Conservation (phyloP, 2,888 invertebrate genomes). For the Tetragonula carbonaria region DNA sequence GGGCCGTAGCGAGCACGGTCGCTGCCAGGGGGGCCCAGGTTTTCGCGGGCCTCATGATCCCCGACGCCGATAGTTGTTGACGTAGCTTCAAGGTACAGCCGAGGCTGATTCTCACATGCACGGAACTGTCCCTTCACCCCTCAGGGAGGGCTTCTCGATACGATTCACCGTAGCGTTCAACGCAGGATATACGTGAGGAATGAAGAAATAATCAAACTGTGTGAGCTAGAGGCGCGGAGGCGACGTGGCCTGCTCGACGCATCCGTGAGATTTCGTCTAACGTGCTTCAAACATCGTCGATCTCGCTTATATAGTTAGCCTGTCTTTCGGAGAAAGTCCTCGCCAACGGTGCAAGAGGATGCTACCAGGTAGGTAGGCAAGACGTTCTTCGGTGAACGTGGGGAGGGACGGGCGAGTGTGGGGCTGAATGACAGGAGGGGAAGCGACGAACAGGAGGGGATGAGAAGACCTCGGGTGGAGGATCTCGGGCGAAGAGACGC, state of each 20-base stretch:
- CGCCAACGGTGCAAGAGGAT: conserved; percentile 74
- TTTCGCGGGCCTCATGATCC: conserved; percentile 76
- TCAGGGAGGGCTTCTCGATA: conserved; percentile 8
- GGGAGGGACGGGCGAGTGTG: conserved; percentile 33
- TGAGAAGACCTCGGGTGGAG: conserved; percentile 31
- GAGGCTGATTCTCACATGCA: conserved; percentile 62
- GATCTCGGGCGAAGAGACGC: conserved; percentile 32
- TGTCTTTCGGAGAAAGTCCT: conserved; percentile 84
- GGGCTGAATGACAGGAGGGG: conserved; percentile 26
- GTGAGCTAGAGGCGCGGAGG: conserved; percentile 49
- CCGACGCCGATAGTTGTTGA: conserved; percentile 27
- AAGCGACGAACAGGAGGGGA: conserved; percentile 40
- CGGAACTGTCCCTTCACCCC: conserved; percentile 51
- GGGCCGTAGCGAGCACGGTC: conserved; percentile 75
- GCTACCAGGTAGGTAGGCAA: conserved; percentile 70
- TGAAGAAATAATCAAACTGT: background rate
- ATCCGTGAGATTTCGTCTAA: conserved; percentile 82
- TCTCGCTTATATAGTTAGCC: conserved; percentile 83
- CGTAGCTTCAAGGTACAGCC: conserved; percentile 23
- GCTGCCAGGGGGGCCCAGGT: conserved; percentile 78
- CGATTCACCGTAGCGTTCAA: conserved; percentile 15
- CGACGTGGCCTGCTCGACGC: conserved; percentile 68
- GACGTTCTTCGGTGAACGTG: conserved; percentile 68
- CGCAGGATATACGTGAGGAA: background rate
- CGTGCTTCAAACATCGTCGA: conserved; percentile 81